phyloP scores from a whole-genome alignment of 2,888 invertebrate genomes.

The Apodemia hepburni region DNA sequence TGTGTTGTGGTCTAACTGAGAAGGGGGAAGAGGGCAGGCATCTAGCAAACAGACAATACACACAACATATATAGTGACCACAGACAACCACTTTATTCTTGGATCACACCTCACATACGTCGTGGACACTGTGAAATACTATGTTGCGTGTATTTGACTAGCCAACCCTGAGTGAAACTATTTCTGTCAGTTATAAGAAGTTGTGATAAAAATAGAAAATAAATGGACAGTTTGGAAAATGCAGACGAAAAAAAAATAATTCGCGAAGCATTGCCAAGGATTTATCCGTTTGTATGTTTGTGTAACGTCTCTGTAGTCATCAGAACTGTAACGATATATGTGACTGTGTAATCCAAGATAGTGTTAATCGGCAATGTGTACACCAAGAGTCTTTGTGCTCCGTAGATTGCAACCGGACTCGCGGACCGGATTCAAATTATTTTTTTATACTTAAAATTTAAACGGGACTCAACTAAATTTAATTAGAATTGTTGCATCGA shows the following conservation, averaged over 20 bases:
- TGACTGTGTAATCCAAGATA: slow-evolving; percentile 80
- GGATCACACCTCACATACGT: slow-evolving; percentile 77
- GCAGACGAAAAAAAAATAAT: slow-evolving; percentile 60
- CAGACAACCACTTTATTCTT: slow-evolving; percentile 78
- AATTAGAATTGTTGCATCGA: not conserved
- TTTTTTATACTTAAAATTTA: not conserved
- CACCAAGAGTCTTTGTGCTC: slow-evolving; percentile 79
- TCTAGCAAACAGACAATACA: slow-evolving; percentile 96
- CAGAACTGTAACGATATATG: slow-evolving; percentile 53
- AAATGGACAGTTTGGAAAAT: slow-evolving; percentile 71
- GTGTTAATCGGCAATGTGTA: slow-evolving; percentile 53
- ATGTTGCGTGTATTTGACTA: slow-evolving; percentile 76
- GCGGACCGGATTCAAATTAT: slow-evolving; percentile 36
- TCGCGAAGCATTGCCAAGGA: slow-evolving; percentile 33
- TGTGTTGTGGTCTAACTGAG: slow-evolving; percentile 93
- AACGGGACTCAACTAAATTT: not conserved
- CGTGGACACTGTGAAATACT: slow-evolving; percentile 49
- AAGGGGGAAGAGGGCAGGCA: slow-evolving; percentile 95
- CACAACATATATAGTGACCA: slow-evolving; percentile 83
- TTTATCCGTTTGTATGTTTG: slow-evolving; percentile 27
- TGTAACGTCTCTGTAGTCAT: slow-evolving; percentile 30
- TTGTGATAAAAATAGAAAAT: slow-evolving; percentile 58
- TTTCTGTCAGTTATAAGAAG: slow-evolving; percentile 32
- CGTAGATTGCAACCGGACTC: slow-evolving; percentile 80
- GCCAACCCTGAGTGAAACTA: slow-evolving; percentile 58